A percentile compares a stretch with the other conserved stretches of the same genome.
Evolutionary conservation across 37 sponge, comb jelly and placozoan species (phyloP).

Genomic region (Petrosia ficiformis): DNA sequence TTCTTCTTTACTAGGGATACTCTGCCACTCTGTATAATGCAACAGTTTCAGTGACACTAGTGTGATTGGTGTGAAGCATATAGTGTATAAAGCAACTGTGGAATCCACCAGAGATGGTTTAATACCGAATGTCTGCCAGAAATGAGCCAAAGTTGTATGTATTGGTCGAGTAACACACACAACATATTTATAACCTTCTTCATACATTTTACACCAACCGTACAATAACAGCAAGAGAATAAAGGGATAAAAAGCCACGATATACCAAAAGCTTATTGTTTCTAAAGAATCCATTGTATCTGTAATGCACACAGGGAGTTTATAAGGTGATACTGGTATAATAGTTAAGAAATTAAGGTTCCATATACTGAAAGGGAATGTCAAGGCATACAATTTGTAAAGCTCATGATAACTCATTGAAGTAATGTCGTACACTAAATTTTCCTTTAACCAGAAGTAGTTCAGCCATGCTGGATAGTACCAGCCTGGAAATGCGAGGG

Average conservation of each 20-base stretch:
- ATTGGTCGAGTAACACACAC: constrained; percentile 10
- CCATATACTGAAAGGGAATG: constrained; percentile 12
- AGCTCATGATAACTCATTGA: neutral
- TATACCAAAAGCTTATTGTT: constrained; percentile 11
- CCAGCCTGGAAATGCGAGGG: neutral
- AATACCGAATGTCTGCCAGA: neutral
- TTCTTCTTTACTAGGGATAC: neutral
- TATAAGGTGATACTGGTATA: too few relatives aligned
- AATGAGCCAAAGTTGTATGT: neutral
- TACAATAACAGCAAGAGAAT: constrained; percentile 8
- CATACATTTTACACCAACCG: constrained; percentile 10
- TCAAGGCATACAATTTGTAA: too few relatives aligned
- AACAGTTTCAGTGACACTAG: constrained; percentile 4
- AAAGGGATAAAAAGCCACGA: constrained; percentile 12
- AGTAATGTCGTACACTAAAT: neutral
- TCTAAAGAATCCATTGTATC: neutral
- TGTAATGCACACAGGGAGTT: neutral
- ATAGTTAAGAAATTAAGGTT: constrained; percentile 24
- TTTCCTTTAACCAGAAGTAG: neutral
- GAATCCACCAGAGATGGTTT: constrained; percentile 3
- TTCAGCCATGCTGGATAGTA: constrained; percentile 4
- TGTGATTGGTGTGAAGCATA: neutral
- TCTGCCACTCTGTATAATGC: neutral
- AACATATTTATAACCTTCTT: neutral
- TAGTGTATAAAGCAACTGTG: constrained; percentile 6